Evolutionary conservation across 1,140 invertebrate genomes (phyloP), one percentile per base, ranked within the genome.

Genomic region (Homarus americanus): DNA sequence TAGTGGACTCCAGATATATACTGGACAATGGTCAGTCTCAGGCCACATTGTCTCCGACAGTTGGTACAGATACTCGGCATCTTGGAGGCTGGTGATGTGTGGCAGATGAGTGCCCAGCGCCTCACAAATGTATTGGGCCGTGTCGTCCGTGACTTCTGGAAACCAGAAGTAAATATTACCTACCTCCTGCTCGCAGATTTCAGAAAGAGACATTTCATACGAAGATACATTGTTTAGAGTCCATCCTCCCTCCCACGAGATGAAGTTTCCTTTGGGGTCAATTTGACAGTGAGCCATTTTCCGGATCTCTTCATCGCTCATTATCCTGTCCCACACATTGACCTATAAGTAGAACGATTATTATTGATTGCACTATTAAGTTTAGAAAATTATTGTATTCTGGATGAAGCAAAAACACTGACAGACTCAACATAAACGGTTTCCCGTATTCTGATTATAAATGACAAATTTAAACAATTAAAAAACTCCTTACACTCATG

Each of bases 291-390:
- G 36, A 12, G 87, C 69, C 10, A 89, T 73, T 28, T 53, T 34
- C 24, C n/a, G 28, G 41, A 89, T 82, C n/a, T 89, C 87, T 32
- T 73, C 78, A 5, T 49, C 79, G 34, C 41, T 82, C 66, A 89
- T 66, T 63, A 82, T 78, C 34, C 32, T 82, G 69, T 89, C 87
- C 87, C 87, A 89, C 28, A 89, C 87, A n/a, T 89, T 89, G n/a
- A 89, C 87, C 87, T 89, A 79, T 3, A 17, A 63, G 24, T 38
- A 63, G 0, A 69, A 24, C 28, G 28, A 10, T 32, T 12, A 69
- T 32, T 7, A 69, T 1, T 10, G 0, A 32, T 69, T 69, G 28
- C 63, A 69, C 7, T 20, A n/a, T n/a, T n/a, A n/a, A n/a, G n/a
- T n/a, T n/a, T n/a, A n/a, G n/a, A n/a, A n/a, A n/a, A n/a, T n/a